Evolutionary conservation across 1,140 invertebrate species (phyloP).

Genomic region (Chironomus striatipennis): DNA sequence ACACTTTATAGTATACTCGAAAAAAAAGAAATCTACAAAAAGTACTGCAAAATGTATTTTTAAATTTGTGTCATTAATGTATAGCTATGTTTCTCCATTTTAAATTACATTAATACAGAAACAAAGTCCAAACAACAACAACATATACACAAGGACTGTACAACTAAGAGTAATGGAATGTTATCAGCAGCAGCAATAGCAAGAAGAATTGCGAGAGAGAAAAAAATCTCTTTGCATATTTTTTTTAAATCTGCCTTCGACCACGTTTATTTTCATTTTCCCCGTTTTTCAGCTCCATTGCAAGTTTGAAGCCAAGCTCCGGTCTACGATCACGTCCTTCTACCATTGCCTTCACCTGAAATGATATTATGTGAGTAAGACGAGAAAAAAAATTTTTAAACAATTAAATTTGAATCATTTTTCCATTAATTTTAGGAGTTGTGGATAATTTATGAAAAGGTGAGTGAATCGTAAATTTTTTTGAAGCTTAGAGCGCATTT

Average conservation of each 20-base stretch:
- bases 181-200: too few species aligned
- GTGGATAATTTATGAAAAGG: background rate
- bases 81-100: too few species aligned
- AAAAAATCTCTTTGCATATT: background rate
- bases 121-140: too few species aligned
- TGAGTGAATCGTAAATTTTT: background rate
- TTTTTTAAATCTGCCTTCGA: background rate
- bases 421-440: too few species aligned
- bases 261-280: conserved; percentile 28
- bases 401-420: conserved; percentile 16
- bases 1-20: too few species aligned
- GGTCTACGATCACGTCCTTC: conserved; percentile 75
- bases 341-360: conserved; percentile 71
- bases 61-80: too few species aligned
- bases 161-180: too few species aligned
- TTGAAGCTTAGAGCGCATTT: background rate
- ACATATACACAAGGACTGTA: too few species aligned
- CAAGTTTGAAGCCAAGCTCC: conserved; percentile 77
- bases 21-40: too few species aligned
- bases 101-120: too few species aligned
- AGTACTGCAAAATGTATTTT: too few species aligned
- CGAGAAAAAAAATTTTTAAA: background rate
- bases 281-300: conserved; percentile 66
- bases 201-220: too few species aligned
- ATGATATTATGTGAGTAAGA: background rate